Conservation (phyloP, 2,888 invertebrate species). For the Pemphredon lugubris region DNA sequence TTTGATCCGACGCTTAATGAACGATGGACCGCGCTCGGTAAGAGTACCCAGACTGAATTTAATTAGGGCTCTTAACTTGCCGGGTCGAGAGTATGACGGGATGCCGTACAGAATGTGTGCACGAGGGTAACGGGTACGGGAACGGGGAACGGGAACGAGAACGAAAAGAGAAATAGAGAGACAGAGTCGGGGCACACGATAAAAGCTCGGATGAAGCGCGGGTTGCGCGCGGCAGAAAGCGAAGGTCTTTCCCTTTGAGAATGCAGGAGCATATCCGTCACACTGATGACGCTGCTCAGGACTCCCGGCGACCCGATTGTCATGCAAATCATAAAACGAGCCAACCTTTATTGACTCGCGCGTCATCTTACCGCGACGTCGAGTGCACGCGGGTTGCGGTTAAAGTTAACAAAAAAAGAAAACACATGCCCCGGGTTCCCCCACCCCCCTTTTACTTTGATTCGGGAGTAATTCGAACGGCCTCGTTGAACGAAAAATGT, state of each 20-base stretch:
- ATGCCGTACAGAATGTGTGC: slow-evolving; percentile 59
- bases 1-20: slow-evolving; percentile 78
- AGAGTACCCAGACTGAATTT: slow-evolving; percentile 79
- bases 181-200: slow-evolving; percentile 44
- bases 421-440: no score
- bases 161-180: slow-evolving; percentile 41
- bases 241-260: slow-evolving; percentile 65
- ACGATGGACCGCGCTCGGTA: slow-evolving; percentile 75
- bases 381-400: neutral
- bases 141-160: no score
- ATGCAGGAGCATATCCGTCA: slow-evolving; percentile 55
- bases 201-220: slow-evolving; percentile 62
- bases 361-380: slow-evolving; percentile 9
- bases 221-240: slow-evolving; percentile 48
- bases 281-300: slow-evolving; percentile 58
- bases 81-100: slow-evolving; percentile 65
- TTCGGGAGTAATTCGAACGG: no score
- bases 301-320: slow-evolving; percentile 69
- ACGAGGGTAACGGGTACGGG: no score
- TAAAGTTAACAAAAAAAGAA: neutral
- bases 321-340: slow-evolving; percentile 72
- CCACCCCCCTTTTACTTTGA: no score
- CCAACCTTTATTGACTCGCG: slow-evolving; percentile 69
- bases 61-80: slow-evolving; percentile 79
- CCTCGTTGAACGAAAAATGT: no score